Percentiles rank a stretch among this genome's conserved stretches.
phyloP scores from a whole-genome alignment of 2,888 invertebrate species.

The Stenchaetothrips biformis region DNA sequence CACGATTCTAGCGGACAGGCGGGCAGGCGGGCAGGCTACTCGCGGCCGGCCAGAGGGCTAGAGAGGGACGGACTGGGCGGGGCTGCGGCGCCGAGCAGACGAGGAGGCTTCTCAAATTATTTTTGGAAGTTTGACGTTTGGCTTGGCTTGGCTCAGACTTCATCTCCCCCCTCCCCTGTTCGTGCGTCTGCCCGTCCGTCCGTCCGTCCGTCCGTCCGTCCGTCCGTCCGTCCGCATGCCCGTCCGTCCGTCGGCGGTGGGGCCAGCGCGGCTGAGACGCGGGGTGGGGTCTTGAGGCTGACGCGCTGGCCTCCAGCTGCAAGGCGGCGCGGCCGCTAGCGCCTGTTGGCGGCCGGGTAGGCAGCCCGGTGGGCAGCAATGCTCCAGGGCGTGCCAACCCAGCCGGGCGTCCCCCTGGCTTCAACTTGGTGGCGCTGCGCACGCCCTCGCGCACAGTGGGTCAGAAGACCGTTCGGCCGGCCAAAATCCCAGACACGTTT shows the following conservation, averaged over 20 bases:
- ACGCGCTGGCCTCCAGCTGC: background rate
- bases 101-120: conserved; percentile 23
- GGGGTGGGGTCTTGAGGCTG: too few relatives aligned
- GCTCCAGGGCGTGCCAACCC: background rate
- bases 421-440: background rate
- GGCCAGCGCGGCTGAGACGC: too few relatives aligned
- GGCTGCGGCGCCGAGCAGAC: background rate
- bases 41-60: background rate
- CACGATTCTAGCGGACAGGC: background rate
- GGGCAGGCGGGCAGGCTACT: background rate
- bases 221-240: background rate
- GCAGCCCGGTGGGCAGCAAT: background rate
- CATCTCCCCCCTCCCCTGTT: background rate
- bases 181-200: background rate
- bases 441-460: too few relatives aligned
- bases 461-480: too few relatives aligned
- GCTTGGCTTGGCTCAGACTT: conserved; percentile 14
- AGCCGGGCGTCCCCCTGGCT: background rate
- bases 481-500: too few relatives aligned
- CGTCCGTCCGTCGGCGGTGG: background rate
- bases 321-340: background rate
- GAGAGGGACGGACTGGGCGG: background rate
- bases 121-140: conserved; percentile 25
- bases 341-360: background rate
- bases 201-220: background rate